phyloP scores from a whole-genome alignment of 2,113 vertebrate species.

The Psittacus erithacus region DNA sequence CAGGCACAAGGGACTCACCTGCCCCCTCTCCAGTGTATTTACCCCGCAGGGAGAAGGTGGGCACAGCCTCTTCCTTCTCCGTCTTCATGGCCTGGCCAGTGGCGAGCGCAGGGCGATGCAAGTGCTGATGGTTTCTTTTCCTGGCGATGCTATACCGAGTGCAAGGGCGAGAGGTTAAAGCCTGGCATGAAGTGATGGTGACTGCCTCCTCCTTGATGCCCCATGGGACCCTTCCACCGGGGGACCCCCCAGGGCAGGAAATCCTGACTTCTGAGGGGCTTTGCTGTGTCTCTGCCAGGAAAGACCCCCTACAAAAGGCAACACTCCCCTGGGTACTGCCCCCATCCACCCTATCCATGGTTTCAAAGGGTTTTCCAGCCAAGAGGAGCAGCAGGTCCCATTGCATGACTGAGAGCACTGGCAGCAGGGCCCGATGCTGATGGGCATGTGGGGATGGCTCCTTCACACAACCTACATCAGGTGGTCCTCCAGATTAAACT shows the following conservation, averaged over 20 bases:
- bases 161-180: not conserved
- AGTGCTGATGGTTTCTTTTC: not conserved
- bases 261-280: rapidly evolving
- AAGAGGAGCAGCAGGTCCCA: not conserved
- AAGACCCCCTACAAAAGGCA: not conserved
- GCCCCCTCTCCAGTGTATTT: not conserved
- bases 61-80: conserved; percentile 19
- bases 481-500: rapidly evolving
- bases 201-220: not conserved
- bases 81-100: conserved; percentile 20
- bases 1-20: conserved; percentile 1
- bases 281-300: not conserved
- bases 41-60: conserved; percentile 44
- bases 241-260: not conserved
- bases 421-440: not conserved
- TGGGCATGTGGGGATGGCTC: rapidly evolving
- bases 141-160: not conserved
- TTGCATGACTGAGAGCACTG: rapidly evolving
- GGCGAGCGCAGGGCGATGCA: not conserved
- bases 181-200: rapidly evolving
- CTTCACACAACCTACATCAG: not conserved
- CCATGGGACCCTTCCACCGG: rapidly evolving
- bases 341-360: not conserved
- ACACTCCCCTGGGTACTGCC: not conserved
- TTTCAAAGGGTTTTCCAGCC: not conserved